Conservation (phyloP, 2,888 invertebrate species). For the Saturnia japonica region DNA sequence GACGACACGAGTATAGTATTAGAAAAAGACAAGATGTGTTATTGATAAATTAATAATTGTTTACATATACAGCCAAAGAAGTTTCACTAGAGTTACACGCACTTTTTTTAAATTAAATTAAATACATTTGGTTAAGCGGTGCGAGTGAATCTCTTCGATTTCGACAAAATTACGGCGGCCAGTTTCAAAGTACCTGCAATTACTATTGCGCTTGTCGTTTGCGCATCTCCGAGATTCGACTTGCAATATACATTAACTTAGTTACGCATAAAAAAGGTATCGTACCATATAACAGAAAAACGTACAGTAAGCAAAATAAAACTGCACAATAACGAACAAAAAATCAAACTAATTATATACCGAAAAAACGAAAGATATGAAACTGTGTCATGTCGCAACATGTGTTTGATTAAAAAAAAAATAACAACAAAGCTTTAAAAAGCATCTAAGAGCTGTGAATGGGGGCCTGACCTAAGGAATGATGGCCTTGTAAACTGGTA, state of each 20-base stretch:
- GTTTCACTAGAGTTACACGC: not conserved
- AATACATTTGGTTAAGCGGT: slow-evolving; percentile 3
- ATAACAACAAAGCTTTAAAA: slow-evolving; percentile 51
- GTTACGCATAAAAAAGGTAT: not conserved
- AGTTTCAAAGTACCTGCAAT: not conserved
- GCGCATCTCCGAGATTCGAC: not conserved
- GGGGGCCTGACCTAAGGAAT: slow-evolving; percentile 76
- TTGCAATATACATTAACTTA: slow-evolving; percentile 5
- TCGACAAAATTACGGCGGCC: not conserved
- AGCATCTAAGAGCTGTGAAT: slow-evolving; percentile 62
- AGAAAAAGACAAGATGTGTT: not conserved
- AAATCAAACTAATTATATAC: slow-evolving; percentile 23
- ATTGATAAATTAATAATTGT: not conserved
- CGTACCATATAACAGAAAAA: slow-evolving; percentile 29
- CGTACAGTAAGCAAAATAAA: slow-evolving; percentile 37
- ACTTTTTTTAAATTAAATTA: not conserved
- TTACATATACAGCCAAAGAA: not conserved
- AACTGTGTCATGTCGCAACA: slow-evolving; percentile 59
- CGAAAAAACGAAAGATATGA: slow-evolving; percentile 19
- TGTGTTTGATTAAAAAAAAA: slow-evolving; percentile 51
- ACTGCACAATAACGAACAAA: slow-evolving; percentile 40
- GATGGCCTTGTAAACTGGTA: slow-evolving; percentile 78
- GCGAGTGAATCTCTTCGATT: slow-evolving; percentile 12
- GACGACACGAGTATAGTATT: not conserved
- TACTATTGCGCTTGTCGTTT: not conserved